phyloP scores from a whole-genome alignment of 2,797 vertebrate species.

The Parotocinclus haroldoi region DNA sequence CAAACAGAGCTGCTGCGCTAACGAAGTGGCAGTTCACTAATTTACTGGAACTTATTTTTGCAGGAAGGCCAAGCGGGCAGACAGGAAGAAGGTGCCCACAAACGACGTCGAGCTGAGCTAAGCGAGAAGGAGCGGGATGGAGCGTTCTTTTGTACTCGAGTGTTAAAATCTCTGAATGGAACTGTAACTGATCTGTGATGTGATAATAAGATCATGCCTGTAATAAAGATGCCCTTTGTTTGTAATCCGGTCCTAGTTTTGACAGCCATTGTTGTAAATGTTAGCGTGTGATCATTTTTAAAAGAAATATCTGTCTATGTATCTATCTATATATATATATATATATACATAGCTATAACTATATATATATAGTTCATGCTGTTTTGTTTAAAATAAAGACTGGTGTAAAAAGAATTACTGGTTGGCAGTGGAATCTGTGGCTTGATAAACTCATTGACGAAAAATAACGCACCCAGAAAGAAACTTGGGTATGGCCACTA shows the following conservation, averaged over 20 bases:
- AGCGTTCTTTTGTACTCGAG: neutral
- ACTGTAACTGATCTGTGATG: neutral
- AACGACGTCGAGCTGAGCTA: constrained; percentile 47
- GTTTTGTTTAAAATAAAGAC: neutral
- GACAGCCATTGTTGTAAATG: constrained; percentile 6
- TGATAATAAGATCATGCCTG: too few relatives aligned
- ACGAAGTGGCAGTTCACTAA: neutral
- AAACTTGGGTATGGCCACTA: too few relatives aligned
- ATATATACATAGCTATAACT: too few relatives aligned
- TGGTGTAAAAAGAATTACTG: too few relatives aligned
- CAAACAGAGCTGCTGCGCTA: too few relatives aligned
- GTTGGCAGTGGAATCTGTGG: too few relatives aligned
- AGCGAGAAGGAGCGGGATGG: neutral
- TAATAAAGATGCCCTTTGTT: too few relatives aligned
- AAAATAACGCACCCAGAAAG: too few relatives aligned
- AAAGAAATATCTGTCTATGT: too few relatives aligned
- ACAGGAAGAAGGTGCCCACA: constrained; percentile 43
- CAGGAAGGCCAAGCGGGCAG: constrained; percentile 31
- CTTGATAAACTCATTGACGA: too few relatives aligned
- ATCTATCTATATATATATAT: too few relatives aligned
- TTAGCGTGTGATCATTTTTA: neutral
- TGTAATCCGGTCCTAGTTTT: neutral
- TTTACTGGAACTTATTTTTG: neutral
- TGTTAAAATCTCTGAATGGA: constrained; percentile 10
- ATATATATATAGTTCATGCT: neutral